These are phyloP conservation scores for Thalassaphorura encarpata DNA, from an alignment of 1,140 invertebrate genomes.

Conservation along the genomic window DNA sequence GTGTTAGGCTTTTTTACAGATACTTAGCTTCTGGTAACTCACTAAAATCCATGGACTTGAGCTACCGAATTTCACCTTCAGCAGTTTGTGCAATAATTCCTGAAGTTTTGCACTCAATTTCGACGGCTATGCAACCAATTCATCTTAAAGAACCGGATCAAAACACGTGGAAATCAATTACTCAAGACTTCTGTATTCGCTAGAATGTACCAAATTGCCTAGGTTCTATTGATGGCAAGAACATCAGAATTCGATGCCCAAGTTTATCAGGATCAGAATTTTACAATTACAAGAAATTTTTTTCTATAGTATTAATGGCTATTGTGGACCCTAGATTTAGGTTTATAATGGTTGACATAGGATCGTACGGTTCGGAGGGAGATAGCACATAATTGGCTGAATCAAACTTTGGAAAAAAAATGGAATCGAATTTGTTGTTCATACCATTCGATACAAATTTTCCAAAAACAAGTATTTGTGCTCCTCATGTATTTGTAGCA, in stretches of 20 bases:
- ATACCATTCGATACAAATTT: not conserved
- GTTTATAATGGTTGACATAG: slow-evolving; percentile 34
- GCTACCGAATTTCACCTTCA: too few species aligned
- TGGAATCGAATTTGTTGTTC: not conserved
- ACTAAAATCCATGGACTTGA: too few species aligned
- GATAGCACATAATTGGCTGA: slow-evolving; percentile 5
- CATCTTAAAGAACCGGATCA: too few species aligned
- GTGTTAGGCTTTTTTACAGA: too few species aligned
- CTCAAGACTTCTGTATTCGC: slow-evolving; percentile 32
- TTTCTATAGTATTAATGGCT: slow-evolving; percentile 34
- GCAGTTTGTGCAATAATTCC: too few species aligned
- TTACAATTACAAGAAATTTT: slow-evolving; percentile 40
- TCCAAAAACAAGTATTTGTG: slow-evolving; percentile 16
- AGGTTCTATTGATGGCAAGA: slow-evolving; percentile 36
- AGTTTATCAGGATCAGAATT: slow-evolving; percentile 35
- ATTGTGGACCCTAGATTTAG: slow-evolving; percentile 32
- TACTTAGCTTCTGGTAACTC: too few species aligned
- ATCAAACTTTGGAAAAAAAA: not conserved
- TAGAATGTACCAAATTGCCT: slow-evolving; percentile 35
- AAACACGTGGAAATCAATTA: slow-evolving; percentile 33
- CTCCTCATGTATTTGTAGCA: slow-evolving; percentile 33
- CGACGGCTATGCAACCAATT: too few species aligned
- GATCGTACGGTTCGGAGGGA: slow-evolving; percentile 31
- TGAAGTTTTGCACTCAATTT: too few species aligned
- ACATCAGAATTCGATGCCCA: slow-evolving; percentile 30